Evolutionary conservation across 35 echinoderm and acorn worm genomes (phyloP), one percentile per base, ranked within the genome.

Genomic region (Chiridota heheva): DNA sequence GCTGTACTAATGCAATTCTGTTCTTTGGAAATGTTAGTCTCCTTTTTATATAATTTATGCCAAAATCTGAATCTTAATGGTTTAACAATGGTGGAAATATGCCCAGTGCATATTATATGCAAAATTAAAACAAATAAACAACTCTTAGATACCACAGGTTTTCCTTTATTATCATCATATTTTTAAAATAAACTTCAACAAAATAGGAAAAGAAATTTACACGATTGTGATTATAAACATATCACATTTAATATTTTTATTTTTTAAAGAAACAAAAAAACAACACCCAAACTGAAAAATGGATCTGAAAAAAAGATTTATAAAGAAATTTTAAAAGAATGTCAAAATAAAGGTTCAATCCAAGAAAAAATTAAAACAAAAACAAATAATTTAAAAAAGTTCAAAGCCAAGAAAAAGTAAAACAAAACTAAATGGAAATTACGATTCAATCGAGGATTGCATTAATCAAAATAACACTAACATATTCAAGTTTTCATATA

Each of bases 81-180:
- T 39, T 61, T 44, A 46, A 26, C 42, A 44, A 45, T 24, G 3
- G 15, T 81, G 37, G 57, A 81, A 81, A 35, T 81, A 62, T 4
- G 26, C 8, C 77, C 77, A 5, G 2, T 81, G 10, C 17, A 18
- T 12, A 25, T 81, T 20, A 13, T 38, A 22, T 65, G 57, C 31
- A 3, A 16, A 16, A 64, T 81, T 18, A 5, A 43, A 26, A 81
- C 6, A 64, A 64, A 15, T 3, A 43, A 26, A 81, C 55, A 63
- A 6, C 26, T 36, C 25, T 1, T 3, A 30, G 38, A 65, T 8
- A 57, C 3, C n/a, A 66, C 13, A 25, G 25, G 37, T 13, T 63
- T 22, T 81, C 10, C 2, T n/a, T 4, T 22, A 3, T 41, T 81
- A n/a, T n/a, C 28, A 7, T 41, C 77, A 81, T 81, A 81, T 81